These are phyloP conservation scores for Coilia nasus DNA, from an alignment of 2,797 vertebrate species.

Conservation along the genomic window DNA sequence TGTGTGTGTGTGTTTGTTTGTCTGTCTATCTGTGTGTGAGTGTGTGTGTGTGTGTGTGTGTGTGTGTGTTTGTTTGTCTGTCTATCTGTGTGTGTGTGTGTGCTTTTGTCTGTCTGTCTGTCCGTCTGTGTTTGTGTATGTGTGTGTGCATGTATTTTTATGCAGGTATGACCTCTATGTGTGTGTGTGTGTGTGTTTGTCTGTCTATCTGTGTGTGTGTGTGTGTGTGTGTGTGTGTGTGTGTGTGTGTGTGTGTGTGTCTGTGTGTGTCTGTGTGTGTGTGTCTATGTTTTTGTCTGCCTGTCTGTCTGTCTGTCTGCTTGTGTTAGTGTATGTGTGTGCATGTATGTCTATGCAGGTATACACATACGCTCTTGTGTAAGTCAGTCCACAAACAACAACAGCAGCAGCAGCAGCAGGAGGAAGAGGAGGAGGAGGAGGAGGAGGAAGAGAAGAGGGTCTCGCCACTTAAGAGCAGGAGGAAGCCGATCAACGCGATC, in stretches of 20 bases:
- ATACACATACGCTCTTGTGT: no score
- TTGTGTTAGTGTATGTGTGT: background rate
- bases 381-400: constrained; percentile 25
- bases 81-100: background rate
- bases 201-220: background rate
- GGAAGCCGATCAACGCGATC: constrained; percentile 79
- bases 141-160: no score
- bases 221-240: background rate
- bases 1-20: background rate
- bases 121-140: no score
- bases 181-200: background rate
- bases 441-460: constrained; percentile 57
- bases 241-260: background rate
- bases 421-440: background rate
- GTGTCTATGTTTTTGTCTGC: background rate
- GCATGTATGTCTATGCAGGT: background rate
- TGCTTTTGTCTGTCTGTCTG: no score
- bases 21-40: no score
- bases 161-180: no score
- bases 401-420: constrained; percentile 58
- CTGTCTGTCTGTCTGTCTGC: background rate
- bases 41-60: background rate
- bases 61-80: background rate
- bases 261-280: background rate
- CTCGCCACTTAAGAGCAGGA: constrained; percentile 71